These are phyloP conservation scores for Noctua pronuba DNA, from an alignment of 2,888 invertebrate species.

Conservation along the genomic window DNA sequence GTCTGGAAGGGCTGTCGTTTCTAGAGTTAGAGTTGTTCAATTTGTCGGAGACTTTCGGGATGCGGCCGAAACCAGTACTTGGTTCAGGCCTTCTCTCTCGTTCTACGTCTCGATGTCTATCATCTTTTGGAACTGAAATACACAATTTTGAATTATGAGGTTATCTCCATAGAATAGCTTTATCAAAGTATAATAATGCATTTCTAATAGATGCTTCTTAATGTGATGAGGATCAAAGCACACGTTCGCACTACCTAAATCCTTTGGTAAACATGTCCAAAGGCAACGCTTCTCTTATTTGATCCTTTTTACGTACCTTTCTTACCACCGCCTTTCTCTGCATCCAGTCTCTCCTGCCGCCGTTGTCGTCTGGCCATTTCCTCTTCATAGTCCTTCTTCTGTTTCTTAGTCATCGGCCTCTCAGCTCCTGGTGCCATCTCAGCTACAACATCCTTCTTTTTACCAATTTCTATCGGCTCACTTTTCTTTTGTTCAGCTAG, in stretches of 20 bases:
- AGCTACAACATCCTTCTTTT: conserved; percentile 78
- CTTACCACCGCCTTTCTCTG: conserved; percentile 75
- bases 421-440: conserved; percentile 90
- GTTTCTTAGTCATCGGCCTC: conserved; percentile 94
- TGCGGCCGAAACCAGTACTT: conserved; percentile 81
- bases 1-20: conserved; percentile 72
- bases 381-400: conserved; percentile 93
- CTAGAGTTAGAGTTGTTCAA: conserved; percentile 67
- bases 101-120: conserved; percentile 75
- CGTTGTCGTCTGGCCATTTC: conserved; percentile 92
- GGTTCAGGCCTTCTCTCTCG: conserved; percentile 80
- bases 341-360: conserved; percentile 83
- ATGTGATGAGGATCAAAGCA: neutral
- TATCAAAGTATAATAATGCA: neutral
- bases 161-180: neutral
- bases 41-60: conserved; percentile 89
- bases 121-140: conserved; percentile 78
- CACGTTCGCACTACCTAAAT: neutral
- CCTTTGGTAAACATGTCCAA: neutral
- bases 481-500: conserved; percentile 95
- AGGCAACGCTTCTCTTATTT: neutral
- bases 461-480: conserved; percentile 92
- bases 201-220: conserved; percentile 1
- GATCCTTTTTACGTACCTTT: conserved; percentile 71
- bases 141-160: conserved; percentile 25